phyloP scores from a whole-genome alignment of 2,888 invertebrate genomes.

The Phaedon cochleariae region DNA sequence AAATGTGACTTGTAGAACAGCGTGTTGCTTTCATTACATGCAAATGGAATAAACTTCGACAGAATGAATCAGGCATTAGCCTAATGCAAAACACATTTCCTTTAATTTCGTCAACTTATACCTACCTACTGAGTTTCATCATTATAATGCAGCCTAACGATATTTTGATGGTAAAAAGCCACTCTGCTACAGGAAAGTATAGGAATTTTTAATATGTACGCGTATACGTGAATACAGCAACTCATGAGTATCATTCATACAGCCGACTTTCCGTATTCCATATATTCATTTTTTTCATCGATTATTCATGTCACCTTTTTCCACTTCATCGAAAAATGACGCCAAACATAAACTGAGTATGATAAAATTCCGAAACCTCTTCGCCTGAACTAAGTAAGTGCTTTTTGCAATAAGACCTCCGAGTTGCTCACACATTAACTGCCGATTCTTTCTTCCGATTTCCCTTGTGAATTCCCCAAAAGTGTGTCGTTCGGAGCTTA shows the following conservation, averaged over 20 bases:
- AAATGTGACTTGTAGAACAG: background rate
- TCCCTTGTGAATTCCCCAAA: conserved; percentile 39
- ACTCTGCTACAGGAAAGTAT: conserved; percentile 25
- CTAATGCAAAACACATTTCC: conserved; percentile 27
- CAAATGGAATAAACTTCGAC: conserved; percentile 63
- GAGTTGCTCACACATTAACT: conserved; percentile 39
- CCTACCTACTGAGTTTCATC: conserved; percentile 29
- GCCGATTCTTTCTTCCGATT: conserved; percentile 41
- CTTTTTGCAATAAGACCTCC: conserved; percentile 35
- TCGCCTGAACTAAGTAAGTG: conserved; percentile 31
- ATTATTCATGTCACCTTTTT: background rate
- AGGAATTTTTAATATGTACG: no score
- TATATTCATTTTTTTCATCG: background rate
- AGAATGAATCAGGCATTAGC: conserved; percentile 5
- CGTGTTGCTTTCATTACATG: background rate
- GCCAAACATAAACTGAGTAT: background rate
- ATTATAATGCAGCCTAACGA: conserved; percentile 35
- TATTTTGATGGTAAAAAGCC: conserved; percentile 37
- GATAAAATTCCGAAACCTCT: background rate
- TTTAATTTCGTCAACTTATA: conserved; percentile 37
- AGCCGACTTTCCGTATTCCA: background rate
- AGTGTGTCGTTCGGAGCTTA: conserved; percentile 41
- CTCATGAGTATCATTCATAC: no score
- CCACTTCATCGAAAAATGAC: background rate
- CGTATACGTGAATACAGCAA: conserved; percentile 8